phyloP scores from a whole-genome alignment of 37 sponge, comb jelly and placozoan species.

The Spongilla lacustris region DNA sequence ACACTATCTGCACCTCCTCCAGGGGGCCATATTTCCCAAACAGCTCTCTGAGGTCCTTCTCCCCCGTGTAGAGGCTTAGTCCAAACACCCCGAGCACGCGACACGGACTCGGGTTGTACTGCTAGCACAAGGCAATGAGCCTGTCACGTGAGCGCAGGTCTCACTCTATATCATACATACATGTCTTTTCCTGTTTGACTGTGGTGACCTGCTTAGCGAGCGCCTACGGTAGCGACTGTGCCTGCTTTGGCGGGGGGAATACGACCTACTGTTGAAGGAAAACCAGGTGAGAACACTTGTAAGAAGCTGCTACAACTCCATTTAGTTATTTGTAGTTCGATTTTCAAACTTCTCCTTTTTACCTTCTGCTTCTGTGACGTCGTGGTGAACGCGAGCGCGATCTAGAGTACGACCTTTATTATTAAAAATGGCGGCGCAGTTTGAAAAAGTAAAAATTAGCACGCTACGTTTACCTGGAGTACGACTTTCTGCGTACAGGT shows the following conservation, averaged over 20 bases:
- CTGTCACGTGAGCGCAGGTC: not conserved
- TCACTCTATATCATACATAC: not conserved
- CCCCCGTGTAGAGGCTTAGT: conserved; percentile 88
- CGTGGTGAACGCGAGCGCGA: conserved; percentile 31
- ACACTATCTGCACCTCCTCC: conserved; percentile 85
- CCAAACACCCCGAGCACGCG: conserved; percentile 95
- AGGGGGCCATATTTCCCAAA: conserved; percentile 86
- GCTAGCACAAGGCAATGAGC: not conserved
- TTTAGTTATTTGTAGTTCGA: no score
- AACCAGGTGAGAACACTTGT: no score
- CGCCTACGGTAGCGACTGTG: not conserved
- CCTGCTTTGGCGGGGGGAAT: conserved; percentile 23
- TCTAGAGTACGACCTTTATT: not conserved
- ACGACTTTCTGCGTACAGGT: not conserved
- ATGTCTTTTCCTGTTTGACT: conserved; percentile 76
- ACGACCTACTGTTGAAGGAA: conserved; percentile 25
- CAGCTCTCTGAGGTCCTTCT: conserved; percentile 86
- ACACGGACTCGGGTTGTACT: conserved; percentile 75
- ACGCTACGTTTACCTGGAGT: not conserved
- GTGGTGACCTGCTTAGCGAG: conserved; percentile 47
- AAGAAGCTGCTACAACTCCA: no score
- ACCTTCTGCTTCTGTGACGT: not conserved
- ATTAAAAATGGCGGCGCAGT: not conserved
- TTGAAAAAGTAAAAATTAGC: not conserved
- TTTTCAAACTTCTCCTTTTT: no score